Evolutionary conservation across 1,140 invertebrate genomes (phyloP), one percentile per base, ranked within the genome.

Genomic region (Augochlora pura): DNA sequence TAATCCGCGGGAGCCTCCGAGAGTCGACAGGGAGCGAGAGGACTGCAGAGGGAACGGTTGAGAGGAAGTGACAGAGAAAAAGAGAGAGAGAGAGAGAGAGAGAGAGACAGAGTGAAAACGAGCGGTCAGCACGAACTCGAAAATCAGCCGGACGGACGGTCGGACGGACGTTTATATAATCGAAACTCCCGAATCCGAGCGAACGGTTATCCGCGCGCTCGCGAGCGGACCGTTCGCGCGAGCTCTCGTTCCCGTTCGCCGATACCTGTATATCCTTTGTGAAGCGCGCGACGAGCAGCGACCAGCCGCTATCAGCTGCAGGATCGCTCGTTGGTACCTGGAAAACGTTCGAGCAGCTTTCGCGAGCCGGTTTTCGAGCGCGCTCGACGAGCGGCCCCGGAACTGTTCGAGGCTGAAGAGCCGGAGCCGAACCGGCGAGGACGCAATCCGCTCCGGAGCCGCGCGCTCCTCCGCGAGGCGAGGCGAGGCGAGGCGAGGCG

Each of bases 1-100:
- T 77, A 77, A 77, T 77, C 75, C 75, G 25, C 49, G 57, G 59
- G 49, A 77, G 67, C 67, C 18, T 60, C n/a, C 7, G 57, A 71
- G 75, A n/a, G 54, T 77, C 77, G 70, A 74, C 60, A 18, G 42
- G 18, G 42, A 9, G 54, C 0, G 54, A 9, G 6, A n/a, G 54
- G n/a, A n/a, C n/a, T n/a, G n/a, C n/a, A 9, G 54, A 9, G 54
- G 7, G 4, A 32, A 32, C 32, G 32, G 4, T 32, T 4, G 32
- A 32, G 32, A 32, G 32, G 32, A 32, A 4, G 32, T 32, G 32
- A 32, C 4, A 32, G 32, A 32, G 63, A n/a, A 18, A 25, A 42
- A 42, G 46, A 25, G 59, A 0, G 6, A 52, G 49, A 52, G 16
- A 52, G 46, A 14, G 46, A 49, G 5, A 16, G 49, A 18, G 18